Base-by-base conservation (phyloP, 2,797 vertebrate genomes). In the Benthosema pterotum region DNA sequence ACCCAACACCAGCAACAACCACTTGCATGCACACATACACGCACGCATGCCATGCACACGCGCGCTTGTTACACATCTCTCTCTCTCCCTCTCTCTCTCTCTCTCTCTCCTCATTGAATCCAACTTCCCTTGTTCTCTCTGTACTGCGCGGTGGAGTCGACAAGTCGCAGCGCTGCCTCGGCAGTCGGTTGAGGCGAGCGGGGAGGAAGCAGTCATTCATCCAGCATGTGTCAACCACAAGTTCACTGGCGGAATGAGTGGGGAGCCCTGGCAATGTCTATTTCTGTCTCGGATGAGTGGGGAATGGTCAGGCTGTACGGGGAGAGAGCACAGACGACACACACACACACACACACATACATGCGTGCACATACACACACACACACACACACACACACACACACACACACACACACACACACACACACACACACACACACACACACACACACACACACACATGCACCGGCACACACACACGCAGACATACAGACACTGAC, bases 191-290 rank as follows among this genome's bases (percentile, higher is more conserved):
- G 80, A 84, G 76, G 74, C 65, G 43, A 82, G 68, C 77, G 57
- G 76, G 76, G 71, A 85, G 84, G 84, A 85, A 82, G 79, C 71
- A 87, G 81, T 83, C 84, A 86, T 80, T 86, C 83, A 86, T 88
- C 82, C 80, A 78, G 74, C 80, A 72, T 87, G 84, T 85, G 81
- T 84, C 84, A 81, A 83, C 80, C 83, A 84, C 73, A 83, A 86
- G 84, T 84, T 87, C 83, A 85, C 84, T 83, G 72, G 69, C 73
- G 84, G 84, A 83, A 87, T 82, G 87, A 86, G 89, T 87, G 83
- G 61, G 77, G 82, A 88, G 87, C 83, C 83, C 83, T 85, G 83
- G 83, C 83, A 71, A 84, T 77, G 83, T 83, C 86, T 86, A 87
- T 86, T 89, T 86, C 82, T 75, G 85, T 81, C 61, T 83, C 75